Conservation (phyloP, 92 coral and sea anemone genomes). For the Palythoa grandiflora region DNA sequence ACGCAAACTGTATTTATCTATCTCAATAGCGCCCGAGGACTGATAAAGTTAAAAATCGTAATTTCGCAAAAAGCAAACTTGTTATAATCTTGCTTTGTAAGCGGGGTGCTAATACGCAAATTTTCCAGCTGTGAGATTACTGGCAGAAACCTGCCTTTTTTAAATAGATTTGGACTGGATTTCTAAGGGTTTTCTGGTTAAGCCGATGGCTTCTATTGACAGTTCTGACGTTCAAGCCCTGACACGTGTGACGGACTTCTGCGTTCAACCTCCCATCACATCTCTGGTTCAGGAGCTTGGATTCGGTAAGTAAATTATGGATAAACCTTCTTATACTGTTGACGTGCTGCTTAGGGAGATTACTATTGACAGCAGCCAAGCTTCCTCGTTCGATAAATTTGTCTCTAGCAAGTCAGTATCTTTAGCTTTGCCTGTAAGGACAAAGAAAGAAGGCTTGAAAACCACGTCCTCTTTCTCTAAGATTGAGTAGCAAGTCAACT, state of each 20-base stretch:
- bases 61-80: neutral
- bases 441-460: neutral
- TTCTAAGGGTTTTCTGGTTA: conserved; percentile 6
- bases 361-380: conserved; percentile 33
- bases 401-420: conserved; percentile 38
- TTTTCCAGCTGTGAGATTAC: conserved; percentile 40
- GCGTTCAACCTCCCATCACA: conserved; percentile 35
- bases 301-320: conserved; percentile 35
- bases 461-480: neutral
- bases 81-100: conserved; percentile 3
- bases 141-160: conserved; percentile 15
- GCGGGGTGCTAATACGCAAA: conserved; percentile 20
- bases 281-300: conserved; percentile 44
- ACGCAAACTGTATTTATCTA: conserved; percentile 19
- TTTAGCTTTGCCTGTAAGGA: conserved; percentile 35
- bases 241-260: conserved; percentile 42
- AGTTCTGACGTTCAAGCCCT: conserved; percentile 28
- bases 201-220: conserved; percentile 42
- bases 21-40: conserved; percentile 19
- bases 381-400: conserved; percentile 58
- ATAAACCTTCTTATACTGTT: conserved; percentile 23
- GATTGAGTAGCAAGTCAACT: neutral
- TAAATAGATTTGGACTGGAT: conserved; percentile 6
- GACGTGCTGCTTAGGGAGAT: conserved; percentile 19
- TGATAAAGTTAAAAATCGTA: neutral